phyloP scores from a whole-genome alignment of 2,797 vertebrate genomes.

The Hemitrygon akajei region DNA sequence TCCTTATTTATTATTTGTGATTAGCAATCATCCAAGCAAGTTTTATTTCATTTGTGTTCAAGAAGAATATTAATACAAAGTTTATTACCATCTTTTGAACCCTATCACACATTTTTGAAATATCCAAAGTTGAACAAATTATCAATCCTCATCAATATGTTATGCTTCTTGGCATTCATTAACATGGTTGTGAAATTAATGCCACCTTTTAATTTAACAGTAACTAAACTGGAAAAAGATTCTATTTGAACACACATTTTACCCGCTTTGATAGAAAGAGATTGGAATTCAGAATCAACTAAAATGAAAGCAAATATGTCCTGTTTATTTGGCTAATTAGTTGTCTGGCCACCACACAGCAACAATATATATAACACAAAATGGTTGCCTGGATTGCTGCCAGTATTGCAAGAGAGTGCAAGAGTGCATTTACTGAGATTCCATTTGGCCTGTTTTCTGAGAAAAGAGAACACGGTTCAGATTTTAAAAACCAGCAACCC shows the following conservation, averaged over 20 bases:
- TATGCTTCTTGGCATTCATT: not conserved
- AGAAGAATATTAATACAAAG: not conserved
- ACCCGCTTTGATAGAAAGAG: not conserved
- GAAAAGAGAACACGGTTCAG: not conserved
- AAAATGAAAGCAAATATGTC: not conserved
- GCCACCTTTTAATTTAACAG: not conserved
- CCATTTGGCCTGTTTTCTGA: not conserved
- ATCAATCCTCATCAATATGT: not conserved
- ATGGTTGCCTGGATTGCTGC: slow-evolving; percentile 19
- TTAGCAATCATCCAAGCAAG: not conserved
- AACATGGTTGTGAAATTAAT: not conserved
- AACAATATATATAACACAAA: slow-evolving; percentile 5
- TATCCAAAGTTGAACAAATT: not conserved
- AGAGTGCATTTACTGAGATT: slow-evolving; percentile 7
- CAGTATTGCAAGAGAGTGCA: not conserved
- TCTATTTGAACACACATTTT: not conserved
- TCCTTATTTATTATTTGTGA: not conserved
- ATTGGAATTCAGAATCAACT: slow-evolving; percentile 10
- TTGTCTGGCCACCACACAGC: not conserved
- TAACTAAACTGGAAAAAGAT: not conserved
- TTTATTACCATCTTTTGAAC: not conserved
- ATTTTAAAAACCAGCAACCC: not conserved
- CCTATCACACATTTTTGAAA: not conserved
- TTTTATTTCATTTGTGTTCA: not conserved
- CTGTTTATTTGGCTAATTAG: slow-evolving; percentile 31